Evolutionary conservation across 53 echinoderm and acorn worm genomes (phyloP).

Genomic region (Stichopus horrens): DNA sequence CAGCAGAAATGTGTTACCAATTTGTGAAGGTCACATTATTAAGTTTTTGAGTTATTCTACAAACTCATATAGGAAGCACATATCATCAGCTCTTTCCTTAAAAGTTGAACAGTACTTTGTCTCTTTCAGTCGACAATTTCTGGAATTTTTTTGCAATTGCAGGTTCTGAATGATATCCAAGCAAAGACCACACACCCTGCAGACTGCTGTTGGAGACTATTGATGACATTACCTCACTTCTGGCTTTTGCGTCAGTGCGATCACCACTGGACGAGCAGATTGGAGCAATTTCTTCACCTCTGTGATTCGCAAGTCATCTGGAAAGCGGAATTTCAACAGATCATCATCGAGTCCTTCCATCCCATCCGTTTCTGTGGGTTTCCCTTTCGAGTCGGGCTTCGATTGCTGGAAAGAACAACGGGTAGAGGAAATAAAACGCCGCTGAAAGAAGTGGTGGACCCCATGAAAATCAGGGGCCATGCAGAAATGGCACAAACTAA

Average conservation of each 20-base stretch:
- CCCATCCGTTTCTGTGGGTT: conserved; percentile 60
- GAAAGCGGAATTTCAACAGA: conserved; percentile 83
- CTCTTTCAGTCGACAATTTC: too few relatives aligned
- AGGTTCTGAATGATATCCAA: too few relatives aligned
- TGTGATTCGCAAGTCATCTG: conserved; percentile 86
- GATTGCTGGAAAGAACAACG: background rate
- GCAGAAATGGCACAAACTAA: too few relatives aligned
- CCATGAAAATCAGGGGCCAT: too few relatives aligned
- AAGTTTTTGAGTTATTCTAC: too few relatives aligned
- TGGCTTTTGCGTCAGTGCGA: conserved; percentile 85
- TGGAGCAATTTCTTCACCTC: conserved; percentile 87
- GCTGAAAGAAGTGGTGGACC: background rate
- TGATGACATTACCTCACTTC: conserved; percentile 72
- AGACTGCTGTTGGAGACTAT: background rate
- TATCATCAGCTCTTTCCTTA: too few relatives aligned
- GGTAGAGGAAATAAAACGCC: background rate
- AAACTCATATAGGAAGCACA: too few relatives aligned
- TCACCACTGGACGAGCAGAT: conserved; percentile 87
- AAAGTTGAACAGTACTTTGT: too few relatives aligned
- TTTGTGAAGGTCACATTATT: too few relatives aligned
- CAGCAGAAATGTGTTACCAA: too few relatives aligned
- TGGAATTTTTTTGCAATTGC: too few relatives aligned
- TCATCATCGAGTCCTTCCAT: conserved; percentile 88
- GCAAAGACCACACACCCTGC: too few relatives aligned
- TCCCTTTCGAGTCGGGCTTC: conserved; percentile 23